Conservation (phyloP, 2,113 vertebrate genomes). For the Pedionomus torquatus region DNA sequence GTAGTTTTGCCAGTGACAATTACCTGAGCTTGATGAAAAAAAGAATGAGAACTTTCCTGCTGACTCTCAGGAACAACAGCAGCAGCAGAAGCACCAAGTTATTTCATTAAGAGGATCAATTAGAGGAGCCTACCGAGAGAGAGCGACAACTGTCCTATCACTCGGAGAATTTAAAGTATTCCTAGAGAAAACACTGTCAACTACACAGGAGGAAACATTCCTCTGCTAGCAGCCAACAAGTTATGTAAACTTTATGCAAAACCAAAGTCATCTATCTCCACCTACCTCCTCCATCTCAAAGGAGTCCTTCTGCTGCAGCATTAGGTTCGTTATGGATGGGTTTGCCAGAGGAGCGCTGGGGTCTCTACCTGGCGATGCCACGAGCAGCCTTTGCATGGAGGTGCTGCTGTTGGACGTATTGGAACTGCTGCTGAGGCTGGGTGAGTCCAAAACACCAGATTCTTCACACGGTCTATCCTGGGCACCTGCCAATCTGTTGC, state of each 20-base stretch:
- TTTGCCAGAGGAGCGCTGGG: constrained; percentile 51
- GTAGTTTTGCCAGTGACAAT: neutral
- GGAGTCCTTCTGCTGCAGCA: constrained; percentile 86
- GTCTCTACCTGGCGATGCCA: constrained; percentile 71
- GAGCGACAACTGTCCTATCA: neutral
- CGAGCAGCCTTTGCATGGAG: constrained; percentile 11
- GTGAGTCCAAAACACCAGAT: neutral
- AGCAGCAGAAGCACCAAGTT: neutral
- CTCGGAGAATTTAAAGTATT: constrained; percentile 1
- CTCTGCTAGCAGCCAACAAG: neutral
- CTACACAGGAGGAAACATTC: constrained; percentile 23
- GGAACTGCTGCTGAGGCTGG: constrained; percentile 35
- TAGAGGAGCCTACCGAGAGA: neutral
- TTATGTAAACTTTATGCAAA: constrained; percentile 32
- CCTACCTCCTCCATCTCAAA: constrained; percentile 98
- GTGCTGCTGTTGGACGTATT: constrained; percentile 16
- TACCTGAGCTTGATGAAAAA: neutral
- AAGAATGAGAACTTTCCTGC: neutral
- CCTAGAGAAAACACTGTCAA: constrained; percentile 3
- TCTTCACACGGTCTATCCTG: constrained; percentile 40
- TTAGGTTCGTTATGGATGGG: constrained; percentile 78
- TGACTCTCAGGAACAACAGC: neutral
- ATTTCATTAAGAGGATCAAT: neutral
- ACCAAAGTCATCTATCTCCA: constrained; percentile 2
- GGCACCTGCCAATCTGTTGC: neutral